A percentile compares a stretch with the other conserved stretches of the same genome.
phyloP scores from a whole-genome alignment of 1,140 invertebrate species.

The Panulirus ornatus region DNA sequence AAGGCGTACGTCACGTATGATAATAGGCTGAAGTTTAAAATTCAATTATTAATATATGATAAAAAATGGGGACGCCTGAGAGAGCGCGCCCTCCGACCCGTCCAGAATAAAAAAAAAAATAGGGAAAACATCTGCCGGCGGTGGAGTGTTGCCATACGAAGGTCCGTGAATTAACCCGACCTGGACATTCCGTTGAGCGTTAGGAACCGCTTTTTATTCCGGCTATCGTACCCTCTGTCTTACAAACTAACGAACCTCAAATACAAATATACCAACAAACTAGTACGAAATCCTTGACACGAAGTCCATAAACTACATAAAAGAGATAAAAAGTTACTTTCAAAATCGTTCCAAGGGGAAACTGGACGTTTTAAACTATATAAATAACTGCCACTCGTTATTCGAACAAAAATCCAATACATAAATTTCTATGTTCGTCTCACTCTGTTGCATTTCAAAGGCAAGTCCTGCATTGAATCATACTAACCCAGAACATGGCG shows the following conservation, averaged over 20 bases:
- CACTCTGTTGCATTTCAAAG: constrained; percentile 16
- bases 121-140: constrained; percentile 54
- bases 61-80: constrained; percentile 64
- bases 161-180: neutral
- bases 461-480: neutral
- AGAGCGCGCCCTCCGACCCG: constrained; percentile 38
- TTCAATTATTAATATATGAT: constrained; percentile 70
- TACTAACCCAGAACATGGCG: too few relatives aligned
- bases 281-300: too few relatives aligned
- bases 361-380: too few relatives aligned
- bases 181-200: neutral
- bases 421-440: constrained; percentile 26
- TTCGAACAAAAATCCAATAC: constrained; percentile 33
- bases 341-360: too few relatives aligned
- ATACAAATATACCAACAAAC: too few relatives aligned
- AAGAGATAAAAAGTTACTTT: too few relatives aligned
- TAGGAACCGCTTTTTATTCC: neutral
- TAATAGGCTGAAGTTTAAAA: constrained; percentile 59
- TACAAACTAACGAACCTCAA: neutral
- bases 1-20: constrained; percentile 56
- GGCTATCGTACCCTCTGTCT: neutral
- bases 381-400: too few relatives aligned
- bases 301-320: too few relatives aligned
- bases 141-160: constrained; percentile 42
- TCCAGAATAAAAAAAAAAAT: constrained; percentile 34